Base-by-base conservation (phyloP, 1,140 invertebrate species). In the Lasaia peninsularis region DNA sequence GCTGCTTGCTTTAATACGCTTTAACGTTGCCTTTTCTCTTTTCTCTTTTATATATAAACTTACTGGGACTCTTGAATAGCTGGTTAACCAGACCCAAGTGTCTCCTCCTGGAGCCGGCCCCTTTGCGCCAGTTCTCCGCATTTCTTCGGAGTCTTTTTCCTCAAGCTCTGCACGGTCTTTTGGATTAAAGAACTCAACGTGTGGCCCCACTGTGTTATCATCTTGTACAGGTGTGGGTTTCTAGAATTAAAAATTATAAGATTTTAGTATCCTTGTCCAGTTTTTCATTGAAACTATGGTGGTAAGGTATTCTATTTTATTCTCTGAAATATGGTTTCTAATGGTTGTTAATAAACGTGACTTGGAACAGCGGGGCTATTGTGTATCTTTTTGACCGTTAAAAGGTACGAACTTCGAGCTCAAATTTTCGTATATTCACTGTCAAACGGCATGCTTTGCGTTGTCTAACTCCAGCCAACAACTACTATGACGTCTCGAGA, bases 51-150 rank as follows among this genome's bases (percentile, higher is more conserved):
- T 12, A 28, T 32, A 37, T 11, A 12, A 32, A 87, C 91, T 91
- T 87, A 94, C 94, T 37, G 94, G 94, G 61, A 95, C 94, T 59
- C 94, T 91, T 11, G 94, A 95, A 68, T 95, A 94, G 63, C 93
- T 93, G 16, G 94, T 95, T 44, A 96, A 75, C 92, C 94, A 95
- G 58, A 95, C 92, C 94, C 94, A 94, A 28, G 92, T 92, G 66
- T 94, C 92, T 11, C 92, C 93, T 14, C 91, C 92, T 0, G 92
- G 92, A 0, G 92, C 92, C 0, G 90, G 89, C 0, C 91, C 91
- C 62, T 92, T 92, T 0, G 87, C 79, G 0, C 91, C 91, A 0
- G 90, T 91, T 21, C 80, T 87, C 51, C 89, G 84, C 73, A 90
- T 91, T 56, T 91, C 90, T 16, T 91, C 87, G 8, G 90, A 88